Conservation (phyloP, 2,888 invertebrate species). For the Drosophila tripunctata region DNA sequence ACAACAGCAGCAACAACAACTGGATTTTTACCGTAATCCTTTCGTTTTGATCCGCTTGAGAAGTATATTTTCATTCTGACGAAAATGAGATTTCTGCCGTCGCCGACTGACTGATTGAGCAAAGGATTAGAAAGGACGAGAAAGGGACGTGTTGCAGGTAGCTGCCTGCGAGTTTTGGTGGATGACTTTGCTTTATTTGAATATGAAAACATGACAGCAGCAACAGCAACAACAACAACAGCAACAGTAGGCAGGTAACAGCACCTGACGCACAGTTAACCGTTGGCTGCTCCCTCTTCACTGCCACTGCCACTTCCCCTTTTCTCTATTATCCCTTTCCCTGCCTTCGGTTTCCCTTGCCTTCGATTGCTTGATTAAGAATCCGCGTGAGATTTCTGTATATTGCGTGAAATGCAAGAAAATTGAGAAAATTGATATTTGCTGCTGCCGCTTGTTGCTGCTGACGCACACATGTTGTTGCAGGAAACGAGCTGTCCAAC, state of each 20-base stretch:
- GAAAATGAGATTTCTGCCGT: slow-evolving; percentile 66
- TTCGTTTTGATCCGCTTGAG: slow-evolving; percentile 79
- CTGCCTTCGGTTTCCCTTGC: slow-evolving; percentile 3
- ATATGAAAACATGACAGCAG: slow-evolving; percentile 43
- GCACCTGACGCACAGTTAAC: slow-evolving; percentile 11
- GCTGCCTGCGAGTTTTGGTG: slow-evolving; percentile 49
- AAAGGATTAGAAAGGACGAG: slow-evolving; percentile 67
- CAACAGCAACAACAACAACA: slow-evolving; percentile 8
- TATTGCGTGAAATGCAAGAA: slow-evolving; percentile 65
- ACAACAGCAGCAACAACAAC: slow-evolving; percentile 24
- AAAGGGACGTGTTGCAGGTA: slow-evolving; percentile 28
- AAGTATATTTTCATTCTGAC: slow-evolving; percentile 75
- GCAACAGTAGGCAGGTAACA: slow-evolving; percentile 43
- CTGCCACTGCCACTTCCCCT: not conserved
- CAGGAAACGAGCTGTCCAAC: slow-evolving; percentile 42
- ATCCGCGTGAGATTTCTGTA: slow-evolving; percentile 57
- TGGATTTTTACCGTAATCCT: slow-evolving; percentile 77
- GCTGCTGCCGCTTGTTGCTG: slow-evolving; percentile 32
- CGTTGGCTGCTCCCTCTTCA: not conserved
- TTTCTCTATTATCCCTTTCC: slow-evolving; percentile 8
- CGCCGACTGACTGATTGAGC: slow-evolving; percentile 59
- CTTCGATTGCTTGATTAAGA: slow-evolving; percentile 38
- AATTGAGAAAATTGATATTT: slow-evolving; percentile 54
- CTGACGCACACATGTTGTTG: slow-evolving; percentile 59
- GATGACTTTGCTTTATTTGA: slow-evolving; percentile 73